These are phyloP conservation scores for Meriones unguiculatus DNA, from an alignment of 2,113 vertebrate species.

Conservation along the genomic window DNA sequence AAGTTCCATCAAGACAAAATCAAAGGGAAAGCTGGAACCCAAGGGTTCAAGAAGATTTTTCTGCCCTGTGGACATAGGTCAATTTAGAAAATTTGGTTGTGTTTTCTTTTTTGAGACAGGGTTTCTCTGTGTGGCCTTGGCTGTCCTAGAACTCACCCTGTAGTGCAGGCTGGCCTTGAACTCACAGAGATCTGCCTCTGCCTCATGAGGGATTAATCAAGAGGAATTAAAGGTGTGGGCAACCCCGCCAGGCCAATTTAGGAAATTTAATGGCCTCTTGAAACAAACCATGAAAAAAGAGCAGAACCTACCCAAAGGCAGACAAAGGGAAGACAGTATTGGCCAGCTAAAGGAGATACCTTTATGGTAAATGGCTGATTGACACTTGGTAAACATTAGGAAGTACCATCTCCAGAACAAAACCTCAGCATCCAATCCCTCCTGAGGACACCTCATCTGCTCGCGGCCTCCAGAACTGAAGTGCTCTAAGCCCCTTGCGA, in stretches of 20 bases:
- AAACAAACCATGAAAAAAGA: constrained; percentile 49
- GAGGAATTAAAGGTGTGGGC: neutral
- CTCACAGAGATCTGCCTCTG: neutral
- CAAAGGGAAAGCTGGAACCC: constrained; percentile 47
- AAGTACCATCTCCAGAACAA: neutral
- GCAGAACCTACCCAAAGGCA: neutral
- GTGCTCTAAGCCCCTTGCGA: neutral
- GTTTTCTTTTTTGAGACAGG: neutral
- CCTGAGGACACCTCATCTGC: neutral
- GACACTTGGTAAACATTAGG: constrained; percentile 1
- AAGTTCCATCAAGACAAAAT: constrained; percentile 55
- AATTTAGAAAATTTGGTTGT: constrained; percentile 29
- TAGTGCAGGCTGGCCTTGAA: neutral
- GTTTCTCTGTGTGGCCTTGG: neutral
- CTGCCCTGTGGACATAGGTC: constrained; percentile 1
- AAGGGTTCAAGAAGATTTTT: constrained; percentile 6
- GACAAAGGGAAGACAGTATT: neutral
- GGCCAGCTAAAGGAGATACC: constrained; percentile 3
- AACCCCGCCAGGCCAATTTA: neutral
- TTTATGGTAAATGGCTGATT: constrained; percentile 2
- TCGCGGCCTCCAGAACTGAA: neutral
- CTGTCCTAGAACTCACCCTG: neutral
- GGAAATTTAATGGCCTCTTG: constrained; percentile 35
- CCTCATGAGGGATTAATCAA: neutral
- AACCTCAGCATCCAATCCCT: neutral